These are phyloP conservation scores for Caenorhabditis inopinata DNA, from an alignment of 1,140 invertebrate genomes.

Conservation along the genomic window DNA sequence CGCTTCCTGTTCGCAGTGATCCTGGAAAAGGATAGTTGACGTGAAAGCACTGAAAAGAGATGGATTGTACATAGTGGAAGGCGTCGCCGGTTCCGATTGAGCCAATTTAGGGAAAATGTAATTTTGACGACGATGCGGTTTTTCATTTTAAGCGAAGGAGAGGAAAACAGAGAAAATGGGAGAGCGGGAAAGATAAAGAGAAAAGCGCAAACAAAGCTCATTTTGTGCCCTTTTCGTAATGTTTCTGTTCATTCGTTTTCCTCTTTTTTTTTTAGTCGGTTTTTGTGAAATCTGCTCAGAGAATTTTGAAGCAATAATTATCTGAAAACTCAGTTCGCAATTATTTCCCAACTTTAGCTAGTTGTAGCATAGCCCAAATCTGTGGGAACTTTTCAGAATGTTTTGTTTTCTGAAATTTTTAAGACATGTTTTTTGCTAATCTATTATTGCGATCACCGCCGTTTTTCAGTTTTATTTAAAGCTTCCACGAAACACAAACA, in stretches of 20 bases:
- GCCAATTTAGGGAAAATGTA: not conserved
- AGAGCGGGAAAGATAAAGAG: too few species aligned
- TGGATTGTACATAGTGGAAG: too few species aligned
- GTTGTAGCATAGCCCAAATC: too few species aligned
- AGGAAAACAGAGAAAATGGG: too few species aligned
- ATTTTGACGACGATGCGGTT: not conserved
- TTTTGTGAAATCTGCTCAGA: not conserved
- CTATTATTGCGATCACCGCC: too few species aligned
- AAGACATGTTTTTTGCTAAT: too few species aligned
- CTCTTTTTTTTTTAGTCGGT: not conserved
- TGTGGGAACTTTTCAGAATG: not conserved
- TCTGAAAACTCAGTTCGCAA: too few species aligned
- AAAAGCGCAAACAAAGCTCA: not conserved
- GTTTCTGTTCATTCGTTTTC: too few species aligned
- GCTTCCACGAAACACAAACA: too few species aligned
- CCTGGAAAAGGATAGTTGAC: not conserved
- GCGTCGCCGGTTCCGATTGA: not conserved
- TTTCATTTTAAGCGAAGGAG: conserved; percentile 15
- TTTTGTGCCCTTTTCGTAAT: not conserved
- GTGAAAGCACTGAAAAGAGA: not conserved
- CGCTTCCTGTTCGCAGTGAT: not conserved
- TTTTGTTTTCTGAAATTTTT: not conserved
- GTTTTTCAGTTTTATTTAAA: too few species aligned
- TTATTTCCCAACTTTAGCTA: too few species aligned
- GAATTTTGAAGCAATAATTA: too few species aligned